Evolutionary conservation across 1,140 invertebrate genomes (phyloP), one percentile per base, ranked within the genome.

Genomic region (Trichonephila inaurata): DNA sequence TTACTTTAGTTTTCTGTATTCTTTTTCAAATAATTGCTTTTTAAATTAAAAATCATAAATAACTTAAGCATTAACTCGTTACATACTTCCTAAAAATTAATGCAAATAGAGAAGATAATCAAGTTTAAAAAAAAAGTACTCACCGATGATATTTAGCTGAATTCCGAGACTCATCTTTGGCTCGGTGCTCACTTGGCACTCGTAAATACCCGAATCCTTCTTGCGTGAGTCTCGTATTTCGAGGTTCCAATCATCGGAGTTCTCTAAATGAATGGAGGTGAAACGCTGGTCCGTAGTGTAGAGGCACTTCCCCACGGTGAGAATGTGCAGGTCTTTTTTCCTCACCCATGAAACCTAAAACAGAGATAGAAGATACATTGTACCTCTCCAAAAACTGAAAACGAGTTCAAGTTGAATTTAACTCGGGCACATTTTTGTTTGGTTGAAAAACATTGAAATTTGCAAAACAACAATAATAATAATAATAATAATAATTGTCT

Each of bases 231-330:
- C 98, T 94, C n/a, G 97, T 94, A 99, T 98, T 96, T 97, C 97
- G 94, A 99, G 97, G 95, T 98, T 98, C 98, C 98, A 99, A 95
- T 99, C 98, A 95, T 99, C 98, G 94, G 97, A 97, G 95, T 97
- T 97, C 94, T 98, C 97, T 0, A 97, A 97, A 96, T 98, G 98
- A 19, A 97, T 96, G 0, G 98, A 97, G 85, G 97, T 97, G 96
- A 98, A 98, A 94, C 98, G 96, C 81, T 97, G 97, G 96, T 98
- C 98, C 0, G 97, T 98, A 0, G 98, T 98, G 95, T 98, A 99
- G 21, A 98, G 98, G 95, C 97, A 97, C 93, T 98, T 97, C 95
- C 97, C 97, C 2, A 97, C 97, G 97, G 98, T 97, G 94, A 98
- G 96, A 94, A 98, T 98, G 95, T 97, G 97, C 2, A 98, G 96